A percentile compares a stretch with the other conserved stretches of the same genome.
phyloP scores from a whole-genome alignment of 2,113 vertebrate genomes.

The Paramisgurnus dabryanus region DNA sequence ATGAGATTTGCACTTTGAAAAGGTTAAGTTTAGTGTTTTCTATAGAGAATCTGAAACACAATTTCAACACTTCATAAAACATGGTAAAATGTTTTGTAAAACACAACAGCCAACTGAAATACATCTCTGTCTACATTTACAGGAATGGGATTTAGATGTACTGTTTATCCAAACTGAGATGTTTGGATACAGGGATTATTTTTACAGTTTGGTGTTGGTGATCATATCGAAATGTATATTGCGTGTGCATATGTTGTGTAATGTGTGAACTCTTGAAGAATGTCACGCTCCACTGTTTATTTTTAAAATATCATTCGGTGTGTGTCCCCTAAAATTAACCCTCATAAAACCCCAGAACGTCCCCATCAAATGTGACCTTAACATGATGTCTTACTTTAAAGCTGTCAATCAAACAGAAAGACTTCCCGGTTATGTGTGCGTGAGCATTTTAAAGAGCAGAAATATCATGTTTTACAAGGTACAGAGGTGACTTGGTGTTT shows the following conservation, averaged over 20 bases:
- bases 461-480: not conserved
- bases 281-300: slow-evolving; percentile 57
- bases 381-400: slow-evolving; percentile 14
- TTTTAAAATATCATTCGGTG: slow-evolving; percentile 57
- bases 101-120: too few species aligned
- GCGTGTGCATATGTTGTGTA: slow-evolving; percentile 1
- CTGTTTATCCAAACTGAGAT: not conserved
- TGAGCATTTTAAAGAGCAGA: not conserved
- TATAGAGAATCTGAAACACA: not conserved
- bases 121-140: too few species aligned
- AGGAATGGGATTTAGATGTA: not conserved
- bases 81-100: too few species aligned
- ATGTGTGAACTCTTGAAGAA: slow-evolving; percentile 53
- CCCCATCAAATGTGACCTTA: slow-evolving; percentile 18
- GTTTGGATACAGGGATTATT: too few species aligned
- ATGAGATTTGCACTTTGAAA: not conserved
- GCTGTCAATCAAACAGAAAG: slow-evolving; percentile 13
- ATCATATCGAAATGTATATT: not conserved
- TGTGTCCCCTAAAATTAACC: slow-evolving; percentile 13
- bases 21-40: not conserved
- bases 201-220: too few species aligned
- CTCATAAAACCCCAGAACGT: slow-evolving; percentile 1
- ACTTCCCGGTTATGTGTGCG: not conserved
- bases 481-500: not conserved
- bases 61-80: not conserved